A percentile compares a stretch with the other conserved stretches of the same genome.
phyloP scores from a whole-genome alignment of 1,140 invertebrate species.

The Dermatophagoides farinae region DNA sequence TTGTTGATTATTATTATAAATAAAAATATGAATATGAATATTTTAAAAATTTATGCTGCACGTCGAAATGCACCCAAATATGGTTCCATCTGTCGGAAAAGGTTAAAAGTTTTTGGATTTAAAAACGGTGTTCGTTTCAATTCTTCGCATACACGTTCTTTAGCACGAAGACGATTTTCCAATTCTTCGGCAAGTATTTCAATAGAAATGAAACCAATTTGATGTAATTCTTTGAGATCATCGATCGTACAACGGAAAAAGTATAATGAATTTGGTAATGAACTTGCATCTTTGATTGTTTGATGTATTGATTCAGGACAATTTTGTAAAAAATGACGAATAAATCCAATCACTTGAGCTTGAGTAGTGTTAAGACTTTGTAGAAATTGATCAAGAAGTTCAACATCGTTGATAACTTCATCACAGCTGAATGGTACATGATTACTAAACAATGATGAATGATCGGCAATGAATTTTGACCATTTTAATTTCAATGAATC shows the following conservation, averaged over 20 bases:
- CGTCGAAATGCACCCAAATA: no score
- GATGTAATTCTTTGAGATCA: neutral
- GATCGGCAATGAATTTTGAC: neutral
- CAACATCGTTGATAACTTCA: neutral
- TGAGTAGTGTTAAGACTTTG: neutral
- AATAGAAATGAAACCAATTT: neutral
- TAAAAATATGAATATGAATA: no score
- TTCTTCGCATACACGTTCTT: conserved; percentile 1
- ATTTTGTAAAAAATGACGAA: neutral
- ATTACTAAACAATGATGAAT: neutral
- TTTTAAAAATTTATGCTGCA: no score
- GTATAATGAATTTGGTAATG: neutral
- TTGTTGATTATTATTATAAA: no score
- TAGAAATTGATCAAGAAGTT: neutral
- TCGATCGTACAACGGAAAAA: conserved; percentile 2
- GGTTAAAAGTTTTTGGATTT: no score
- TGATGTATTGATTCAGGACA: conserved; percentile 1
- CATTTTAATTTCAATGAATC: neutral
- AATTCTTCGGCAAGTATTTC: neutral
- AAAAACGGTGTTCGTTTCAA: no score
- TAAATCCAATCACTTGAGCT: neutral
- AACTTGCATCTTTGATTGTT: neutral
- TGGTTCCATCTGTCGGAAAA: no score
- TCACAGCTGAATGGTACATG: neutral
- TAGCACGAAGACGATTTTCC: conserved; percentile 1